Conservation (phyloP, 2,797 vertebrate species). For the Typhlichthys subterraneus region DNA sequence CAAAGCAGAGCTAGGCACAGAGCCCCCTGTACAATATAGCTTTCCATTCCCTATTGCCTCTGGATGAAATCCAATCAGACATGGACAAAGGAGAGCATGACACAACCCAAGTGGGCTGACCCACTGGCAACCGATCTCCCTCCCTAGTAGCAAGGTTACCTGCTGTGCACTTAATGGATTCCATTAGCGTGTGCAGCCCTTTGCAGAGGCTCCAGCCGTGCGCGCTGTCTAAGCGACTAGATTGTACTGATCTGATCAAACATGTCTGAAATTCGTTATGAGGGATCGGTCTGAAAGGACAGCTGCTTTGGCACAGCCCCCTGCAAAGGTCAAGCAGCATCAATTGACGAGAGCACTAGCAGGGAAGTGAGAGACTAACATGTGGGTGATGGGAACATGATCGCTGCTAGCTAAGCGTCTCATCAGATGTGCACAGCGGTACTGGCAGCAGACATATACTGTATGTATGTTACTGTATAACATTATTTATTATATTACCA, state of each 20-base stretch:
- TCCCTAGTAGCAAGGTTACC: constrained; percentile 9
- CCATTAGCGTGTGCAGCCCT: constrained; percentile 27
- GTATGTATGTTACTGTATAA: too few species aligned
- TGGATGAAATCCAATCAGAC: constrained; percentile 4
- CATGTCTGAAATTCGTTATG: constrained; percentile 29
- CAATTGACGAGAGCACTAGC: constrained; percentile 16
- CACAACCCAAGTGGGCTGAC: constrained; percentile 8
- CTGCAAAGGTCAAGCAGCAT: constrained; percentile 37
- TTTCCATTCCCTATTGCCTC: background rate
- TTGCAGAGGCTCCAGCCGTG: background rate
- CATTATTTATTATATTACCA: constrained; percentile 1
- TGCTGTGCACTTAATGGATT: constrained; percentile 42
- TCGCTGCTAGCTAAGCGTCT: constrained; percentile 22
- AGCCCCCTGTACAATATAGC: background rate
- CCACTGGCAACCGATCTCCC: constrained; percentile 10
- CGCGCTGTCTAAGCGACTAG: constrained; percentile 3
- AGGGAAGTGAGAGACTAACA: background rate
- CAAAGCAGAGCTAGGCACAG: too few species aligned
- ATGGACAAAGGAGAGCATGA: constrained; percentile 19
- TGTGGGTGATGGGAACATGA: constrained; percentile 7
- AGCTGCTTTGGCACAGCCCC: constrained; percentile 18
- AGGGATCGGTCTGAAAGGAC: constrained; percentile 14
- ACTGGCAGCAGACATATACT: background rate
- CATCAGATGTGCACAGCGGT: constrained; percentile 19
- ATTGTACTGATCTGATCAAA: constrained; percentile 30